These are phyloP conservation scores for Lepeophtheirus nordmannii DNA, from an alignment of 2,888 invertebrate species.

Conservation along the genomic window DNA sequence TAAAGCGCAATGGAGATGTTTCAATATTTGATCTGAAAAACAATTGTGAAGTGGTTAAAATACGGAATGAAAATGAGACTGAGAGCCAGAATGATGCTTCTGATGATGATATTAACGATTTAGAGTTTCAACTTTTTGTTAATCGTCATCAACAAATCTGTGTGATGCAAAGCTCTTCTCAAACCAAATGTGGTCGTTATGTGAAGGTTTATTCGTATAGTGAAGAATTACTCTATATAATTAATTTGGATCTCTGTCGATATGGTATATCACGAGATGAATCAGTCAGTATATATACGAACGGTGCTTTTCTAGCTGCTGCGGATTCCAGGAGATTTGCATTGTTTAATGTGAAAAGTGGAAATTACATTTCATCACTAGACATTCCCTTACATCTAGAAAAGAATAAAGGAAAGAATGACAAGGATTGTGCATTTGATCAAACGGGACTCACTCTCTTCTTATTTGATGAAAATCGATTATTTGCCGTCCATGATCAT, in stretches of 20 bases:
- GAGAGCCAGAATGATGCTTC: too few species aligned
- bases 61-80: conserved; percentile 5
- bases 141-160: too few species aligned
- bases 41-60: conserved; percentile 9
- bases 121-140: too few species aligned
- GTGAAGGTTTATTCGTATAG: too few species aligned
- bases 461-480: conserved; percentile 19
- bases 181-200: too few species aligned
- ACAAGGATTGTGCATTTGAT: conserved; percentile 21
- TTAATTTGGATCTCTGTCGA: too few species aligned
- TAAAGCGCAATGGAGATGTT: conserved; percentile 4
- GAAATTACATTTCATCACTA: conserved; percentile 3
- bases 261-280: too few species aligned
- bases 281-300: too few species aligned
- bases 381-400: conserved; percentile 18
- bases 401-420: conserved; percentile 14
- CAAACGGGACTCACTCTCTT: conserved; percentile 16
- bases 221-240: too few species aligned
- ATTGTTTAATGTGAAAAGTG: conserved; percentile 21
- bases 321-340: conserved; percentile 17
- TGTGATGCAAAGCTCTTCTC: too few species aligned
- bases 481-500: conserved; percentile 20
- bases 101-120: too few species aligned
- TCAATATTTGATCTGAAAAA: conserved; percentile 3
- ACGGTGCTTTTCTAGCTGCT: conserved; percentile 11